Base-by-base conservation (phyloP, 2,113 vertebrate species). In the Tringa solitaria region DNA sequence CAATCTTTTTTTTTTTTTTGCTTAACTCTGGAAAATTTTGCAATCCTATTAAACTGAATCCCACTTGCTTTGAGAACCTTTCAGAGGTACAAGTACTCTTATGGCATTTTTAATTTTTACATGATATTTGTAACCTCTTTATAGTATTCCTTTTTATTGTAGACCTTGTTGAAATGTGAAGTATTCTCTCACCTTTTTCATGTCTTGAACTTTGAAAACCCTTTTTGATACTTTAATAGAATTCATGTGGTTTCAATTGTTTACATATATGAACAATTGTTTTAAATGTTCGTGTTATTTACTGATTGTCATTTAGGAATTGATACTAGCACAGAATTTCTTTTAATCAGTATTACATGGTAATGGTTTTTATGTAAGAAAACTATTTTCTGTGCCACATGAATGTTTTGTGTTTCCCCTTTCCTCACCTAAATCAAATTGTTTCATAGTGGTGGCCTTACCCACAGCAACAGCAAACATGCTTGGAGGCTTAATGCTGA, bases 131-230 rank as follows among this genome's bases (percentile, higher is more conserved):
- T 94, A 94, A 85, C 94, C 97, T 98, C 97, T 98, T 97, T 97
- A 88, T 94, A 98, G 95, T 97, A 97, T 88, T 97, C 96, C 96
- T 97, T 98, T 97, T 96, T 98, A 93, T 89, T 90, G 69, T 78
- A 97, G 89, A 94, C 57, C 86, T 82, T 88, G 69, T 84, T 95
- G 72, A 96, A 97, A 96, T 89, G 45, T 94, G 85, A 92, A 83
- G 67, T 82, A 89, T 88, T 94, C 81, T 96, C 77, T 84, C 89
- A 84, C 75, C 75, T 91, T 92, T 51, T 75, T 65, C 37, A 3
- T 84, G 74, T 76, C 72, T 82, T 82, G 78, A 97, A 78, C 54
- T 86, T 85, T 74, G 69, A 84, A 95, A 92, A 88, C 50, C 56
- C 93, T 70, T 94, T 46, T 73, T 92, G 84, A 80, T 93, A 88